Evolutionary conservation across 2,797 vertebrate genomes (phyloP), one percentile per base, ranked within the genome.

Genomic region (Aratinga solstitialis): DNA sequence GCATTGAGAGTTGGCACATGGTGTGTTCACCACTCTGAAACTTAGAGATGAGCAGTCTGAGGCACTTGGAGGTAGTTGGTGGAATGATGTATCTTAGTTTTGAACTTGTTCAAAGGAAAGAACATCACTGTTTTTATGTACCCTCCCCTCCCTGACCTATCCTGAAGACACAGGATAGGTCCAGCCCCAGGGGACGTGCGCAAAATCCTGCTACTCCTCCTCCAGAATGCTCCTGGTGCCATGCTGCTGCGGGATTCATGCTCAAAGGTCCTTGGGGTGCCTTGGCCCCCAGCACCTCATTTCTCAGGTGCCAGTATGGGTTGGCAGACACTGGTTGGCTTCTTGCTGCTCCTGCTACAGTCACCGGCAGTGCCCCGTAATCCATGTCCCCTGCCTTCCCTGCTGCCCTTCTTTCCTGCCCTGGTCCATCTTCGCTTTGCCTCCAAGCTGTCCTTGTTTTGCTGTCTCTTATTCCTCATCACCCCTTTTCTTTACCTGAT

Each of bases 21-120:
- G 10, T 62, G 26, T 2, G 1, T 40, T 75, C 29, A 18, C 22
- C 0, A 0, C 77, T 36, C 43, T 1, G 3, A 87, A 29, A 50
- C 22, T 26, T 7, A 47, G 84, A 73, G 9, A 12, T 19, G 11
- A 30, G 27, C 24, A 42, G 65, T 2, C 20, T 45, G 42, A 24
- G 50, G 23, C 17, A 11, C 1, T 0, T 11, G 42, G 42, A 63
- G 34, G 11, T 21, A 27, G 10, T 7, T n/a, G 32, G 6, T 77
- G 34, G 27, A 68, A 23, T 15, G 42, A 17, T n/a, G 7, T 51
- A 9, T 54, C 5, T 38, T 50, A 19, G 32, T 50, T 91, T 50
- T 58, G 29, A 75, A 54, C 16, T 68, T 53, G 12, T 30, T 84
- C 43, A 68, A 51, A 48, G 47, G 26, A 43, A 74, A 80, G 15